A percentile compares a stretch with the other conserved stretches of the same genome.
Evolutionary conservation across 1,140 invertebrate genomes (phyloP).

Genomic region (Dendroctonus valens): DNA sequence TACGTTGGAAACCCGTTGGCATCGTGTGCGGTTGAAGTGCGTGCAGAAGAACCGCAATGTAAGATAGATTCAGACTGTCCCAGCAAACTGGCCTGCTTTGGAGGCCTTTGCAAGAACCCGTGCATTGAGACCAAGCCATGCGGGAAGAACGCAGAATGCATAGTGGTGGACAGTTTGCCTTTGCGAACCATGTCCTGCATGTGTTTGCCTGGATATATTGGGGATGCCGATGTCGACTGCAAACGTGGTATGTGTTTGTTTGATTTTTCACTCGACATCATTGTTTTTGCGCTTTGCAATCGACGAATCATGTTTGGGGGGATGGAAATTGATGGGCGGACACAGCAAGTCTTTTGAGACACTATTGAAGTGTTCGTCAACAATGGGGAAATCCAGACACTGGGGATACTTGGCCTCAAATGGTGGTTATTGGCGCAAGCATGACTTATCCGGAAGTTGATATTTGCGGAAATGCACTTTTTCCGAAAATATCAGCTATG

Average conservation of each 20-base stretch:
- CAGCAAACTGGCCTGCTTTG: constrained; percentile 79
- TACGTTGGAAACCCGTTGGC: constrained; percentile 75
- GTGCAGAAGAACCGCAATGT: constrained; percentile 65
- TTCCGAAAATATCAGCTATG: too few species aligned
- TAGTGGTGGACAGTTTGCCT: constrained; percentile 80
- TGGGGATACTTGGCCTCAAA: too few species aligned
- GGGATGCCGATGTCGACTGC: constrained; percentile 81
- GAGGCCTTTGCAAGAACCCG: constrained; percentile 77
- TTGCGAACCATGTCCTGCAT: constrained; percentile 84
- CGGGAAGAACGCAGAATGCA: constrained; percentile 73
- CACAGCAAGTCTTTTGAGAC: too few species aligned
- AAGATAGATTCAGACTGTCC: constrained; percentile 80
- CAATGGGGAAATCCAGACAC: too few species aligned
- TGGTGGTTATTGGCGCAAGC: too few species aligned
- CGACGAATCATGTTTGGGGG: too few species aligned
- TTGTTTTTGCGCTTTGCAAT: too few species aligned
- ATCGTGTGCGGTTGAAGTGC: constrained; percentile 58
- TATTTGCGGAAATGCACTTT: too few species aligned
- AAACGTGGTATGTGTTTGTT: constrained; percentile 61
- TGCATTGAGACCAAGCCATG: constrained; percentile 78
- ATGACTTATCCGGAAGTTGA: too few species aligned
- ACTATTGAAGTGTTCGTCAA: too few species aligned
- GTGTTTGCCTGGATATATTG: constrained; percentile 76
- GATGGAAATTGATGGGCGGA: too few species aligned
- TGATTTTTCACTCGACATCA: background rate